Percentiles rank a stretch among this genome's conserved stretches.
These are phyloP conservation scores for Papilio glaucus DNA, from an alignment of 1,140 invertebrate species.

Conservation along the genomic window DNA sequence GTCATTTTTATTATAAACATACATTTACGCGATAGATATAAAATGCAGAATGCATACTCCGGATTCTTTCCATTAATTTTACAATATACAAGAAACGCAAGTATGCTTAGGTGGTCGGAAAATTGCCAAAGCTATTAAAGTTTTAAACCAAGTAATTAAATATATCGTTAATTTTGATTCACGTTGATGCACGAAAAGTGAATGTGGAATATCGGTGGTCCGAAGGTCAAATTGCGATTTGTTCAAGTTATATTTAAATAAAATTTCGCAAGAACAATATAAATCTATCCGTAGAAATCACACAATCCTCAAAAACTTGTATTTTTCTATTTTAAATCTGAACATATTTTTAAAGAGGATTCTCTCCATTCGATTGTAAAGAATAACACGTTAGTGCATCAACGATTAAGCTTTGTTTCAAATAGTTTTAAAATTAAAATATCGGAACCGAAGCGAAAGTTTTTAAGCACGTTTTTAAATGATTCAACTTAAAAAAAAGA, in stretches of 20 bases:
- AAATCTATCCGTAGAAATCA: no score
- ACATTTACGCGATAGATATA: background rate
- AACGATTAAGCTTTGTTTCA: no score
- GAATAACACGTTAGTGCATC: no score
- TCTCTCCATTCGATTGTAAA: no score
- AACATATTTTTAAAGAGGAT: no score
- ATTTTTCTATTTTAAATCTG: no score
- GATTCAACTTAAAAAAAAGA: no score
- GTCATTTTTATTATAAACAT: background rate
- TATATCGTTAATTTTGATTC: background rate
- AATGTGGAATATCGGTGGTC: background rate
- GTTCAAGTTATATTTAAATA: background rate
- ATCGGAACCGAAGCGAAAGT: no score
- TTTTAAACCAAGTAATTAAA: conserved; percentile 10
- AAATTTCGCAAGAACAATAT: conserved; percentile 4
- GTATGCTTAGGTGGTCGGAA: background rate
- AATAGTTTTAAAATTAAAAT: no score
- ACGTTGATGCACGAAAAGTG: conserved; percentile 29
- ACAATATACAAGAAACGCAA: background rate
- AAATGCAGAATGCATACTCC: background rate
- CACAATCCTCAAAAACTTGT: no score
- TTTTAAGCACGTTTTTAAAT: no score
- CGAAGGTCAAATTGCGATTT: conserved; percentile 16
- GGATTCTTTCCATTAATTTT: background rate
- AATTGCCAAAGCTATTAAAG: background rate